phyloP scores from a whole-genome alignment of 2,113 vertebrate genomes.

The Nothobranchius furzeri region DNA sequence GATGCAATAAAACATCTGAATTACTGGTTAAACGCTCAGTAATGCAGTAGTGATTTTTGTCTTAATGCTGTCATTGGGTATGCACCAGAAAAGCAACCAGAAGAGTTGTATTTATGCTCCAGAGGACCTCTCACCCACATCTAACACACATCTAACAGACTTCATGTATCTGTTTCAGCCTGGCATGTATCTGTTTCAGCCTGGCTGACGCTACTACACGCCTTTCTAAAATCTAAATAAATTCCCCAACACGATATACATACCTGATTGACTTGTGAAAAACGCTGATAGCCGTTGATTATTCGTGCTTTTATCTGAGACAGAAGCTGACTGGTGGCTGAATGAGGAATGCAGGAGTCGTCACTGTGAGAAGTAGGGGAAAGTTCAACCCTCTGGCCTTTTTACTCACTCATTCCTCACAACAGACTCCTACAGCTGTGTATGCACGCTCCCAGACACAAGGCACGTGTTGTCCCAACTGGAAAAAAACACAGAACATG shows the following conservation, averaged over 20 bases:
- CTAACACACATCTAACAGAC: not conserved
- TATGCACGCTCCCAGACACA: conserved; percentile 29
- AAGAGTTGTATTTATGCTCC: not conserved
- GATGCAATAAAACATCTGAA: conserved; percentile 39
- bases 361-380: conserved; percentile 78
- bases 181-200: conserved; percentile 2
- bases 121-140: not conserved
- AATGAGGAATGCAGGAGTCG: conserved; percentile 43
- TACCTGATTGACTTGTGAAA: not conserved
- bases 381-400: conserved; percentile 68
- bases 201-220: not conserved
- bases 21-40: conserved; percentile 17
- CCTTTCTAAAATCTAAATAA: not conserved
- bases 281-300: not conserved
- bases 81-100: not conserved
- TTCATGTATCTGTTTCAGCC: conserved; percentile 3
- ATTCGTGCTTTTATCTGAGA: conserved; percentile 3
- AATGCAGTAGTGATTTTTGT: not conserved
- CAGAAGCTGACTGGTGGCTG: not conserved
- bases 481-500: conserved; percentile 6
- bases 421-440: conserved; percentile 30
- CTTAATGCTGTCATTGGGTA: not conserved
- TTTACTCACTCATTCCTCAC: conserved; percentile 50
- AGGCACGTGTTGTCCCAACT: conserved; percentile 37
- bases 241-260: not conserved